phyloP scores from a whole-genome alignment of 2,888 invertebrate species.

The Tyria jacobaeae region DNA sequence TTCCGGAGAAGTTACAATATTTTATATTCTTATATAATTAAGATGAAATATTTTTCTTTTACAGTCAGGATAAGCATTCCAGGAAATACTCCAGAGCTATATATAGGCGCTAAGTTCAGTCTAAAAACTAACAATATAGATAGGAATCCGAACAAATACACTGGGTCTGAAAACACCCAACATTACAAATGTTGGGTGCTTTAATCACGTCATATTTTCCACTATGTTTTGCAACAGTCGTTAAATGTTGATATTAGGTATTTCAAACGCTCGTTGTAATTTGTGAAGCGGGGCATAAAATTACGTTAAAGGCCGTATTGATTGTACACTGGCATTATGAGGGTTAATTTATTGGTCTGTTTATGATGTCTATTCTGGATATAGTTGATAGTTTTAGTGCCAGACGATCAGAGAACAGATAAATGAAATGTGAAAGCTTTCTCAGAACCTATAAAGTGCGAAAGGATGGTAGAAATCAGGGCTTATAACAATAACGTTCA shows the following conservation, averaged over 20 bases:
- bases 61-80: constrained; percentile 2
- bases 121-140: constrained; percentile 44
- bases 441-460: constrained; percentile 27
- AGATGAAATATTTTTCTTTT: neutral
- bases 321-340: constrained; percentile 39
- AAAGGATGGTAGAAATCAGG: constrained; percentile 11
- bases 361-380: constrained; percentile 34
- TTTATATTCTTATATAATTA: neutral
- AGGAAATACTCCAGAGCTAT: constrained; percentile 1
- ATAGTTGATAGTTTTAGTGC: constrained; percentile 40
- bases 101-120: constrained; percentile 20
- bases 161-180: constrained; percentile 28
- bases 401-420: constrained; percentile 29
- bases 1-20: too few relatives aligned
- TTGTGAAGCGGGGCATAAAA: constrained; percentile 57
- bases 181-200: constrained; percentile 55
- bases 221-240: constrained; percentile 60
- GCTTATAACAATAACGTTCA: constrained; percentile 4
- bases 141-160: constrained; percentile 42
- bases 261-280: constrained; percentile 50
- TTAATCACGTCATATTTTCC: constrained; percentile 67
- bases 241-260: constrained; percentile 57
- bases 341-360: constrained; percentile 47
- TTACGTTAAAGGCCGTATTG: constrained; percentile 51
- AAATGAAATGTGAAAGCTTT: constrained; percentile 31